Percentiles rank a stretch among this genome's conserved stretches.
Conservation (phyloP, 2,113 vertebrate species). For the Anguilla rostrata region DNA sequence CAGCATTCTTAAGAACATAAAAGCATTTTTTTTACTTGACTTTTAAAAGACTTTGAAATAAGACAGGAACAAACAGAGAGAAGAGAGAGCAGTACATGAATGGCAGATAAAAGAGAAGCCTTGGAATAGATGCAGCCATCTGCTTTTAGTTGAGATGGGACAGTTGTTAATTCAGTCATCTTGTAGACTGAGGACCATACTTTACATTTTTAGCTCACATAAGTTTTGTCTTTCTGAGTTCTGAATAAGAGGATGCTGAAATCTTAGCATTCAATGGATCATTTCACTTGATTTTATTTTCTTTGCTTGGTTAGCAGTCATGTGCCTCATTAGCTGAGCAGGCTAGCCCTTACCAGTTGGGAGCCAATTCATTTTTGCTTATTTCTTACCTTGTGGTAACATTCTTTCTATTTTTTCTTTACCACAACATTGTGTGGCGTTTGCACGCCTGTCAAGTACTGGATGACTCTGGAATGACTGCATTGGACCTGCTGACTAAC, state of each 20-base stretch:
- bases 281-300: neutral
- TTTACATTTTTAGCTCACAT: neutral
- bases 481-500: too few species aligned
- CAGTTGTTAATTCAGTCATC: neutral
- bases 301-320: neutral
- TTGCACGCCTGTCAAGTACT: too few species aligned
- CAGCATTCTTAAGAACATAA: slow-evolving; percentile 3
- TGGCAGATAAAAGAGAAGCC: neutral
- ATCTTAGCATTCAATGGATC: neutral
- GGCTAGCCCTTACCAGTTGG: neutral
- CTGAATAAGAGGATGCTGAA: neutral
- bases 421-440: neutral
- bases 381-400: neutral
- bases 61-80: slow-evolving; percentile 4
- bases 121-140: neutral
- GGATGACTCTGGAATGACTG: too few species aligned
- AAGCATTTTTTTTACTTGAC: neutral
- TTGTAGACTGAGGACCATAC: neutral
- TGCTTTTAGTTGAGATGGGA: neutral
- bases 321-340: neutral
- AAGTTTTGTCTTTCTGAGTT: neutral
- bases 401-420: neutral
- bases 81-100: neutral
- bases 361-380: neutral
- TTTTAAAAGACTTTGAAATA: slow-evolving; percentile 5